Conservation (phyloP, 2,797 vertebrate genomes). For the Eleutherodactylus coqui region DNA sequence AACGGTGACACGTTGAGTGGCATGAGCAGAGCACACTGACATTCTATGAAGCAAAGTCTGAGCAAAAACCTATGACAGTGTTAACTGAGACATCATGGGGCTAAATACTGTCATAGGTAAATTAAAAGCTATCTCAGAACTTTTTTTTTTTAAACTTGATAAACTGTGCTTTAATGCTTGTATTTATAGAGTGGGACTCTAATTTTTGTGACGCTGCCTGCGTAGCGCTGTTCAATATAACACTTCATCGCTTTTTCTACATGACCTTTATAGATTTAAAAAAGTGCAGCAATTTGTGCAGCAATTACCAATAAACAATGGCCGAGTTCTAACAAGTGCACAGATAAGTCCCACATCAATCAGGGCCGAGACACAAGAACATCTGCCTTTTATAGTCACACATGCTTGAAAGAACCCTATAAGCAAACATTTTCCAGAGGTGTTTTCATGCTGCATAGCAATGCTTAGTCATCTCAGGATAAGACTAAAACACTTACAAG, state of each 20-base stretch:
- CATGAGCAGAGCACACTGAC: too few relatives aligned
- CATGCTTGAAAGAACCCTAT: conserved; percentile 8
- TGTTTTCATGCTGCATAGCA: conserved; percentile 5
- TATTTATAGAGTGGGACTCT: neutral
- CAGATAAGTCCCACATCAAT: conserved; percentile 35
- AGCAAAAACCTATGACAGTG: too few relatives aligned
- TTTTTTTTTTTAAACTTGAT: neutral
- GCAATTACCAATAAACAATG: conserved; percentile 6
- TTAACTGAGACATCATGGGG: too few relatives aligned
- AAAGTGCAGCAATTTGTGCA: neutral
- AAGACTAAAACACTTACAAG: conserved; percentile 1
- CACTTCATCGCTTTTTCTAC: neutral
- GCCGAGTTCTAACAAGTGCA: conserved; percentile 23
- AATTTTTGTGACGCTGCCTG: neutral
- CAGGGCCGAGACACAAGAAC: conserved; percentile 12
- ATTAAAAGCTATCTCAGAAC: too few relatives aligned
- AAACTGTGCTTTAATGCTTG: neutral
- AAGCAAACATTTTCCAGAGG: conserved; percentile 21
- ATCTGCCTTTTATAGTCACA: conserved; percentile 45
- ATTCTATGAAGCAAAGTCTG: too few relatives aligned
- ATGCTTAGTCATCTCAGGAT: neutral
- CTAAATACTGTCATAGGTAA: too few relatives aligned
- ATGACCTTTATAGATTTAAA: conserved; percentile 33
- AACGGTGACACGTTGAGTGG: too few relatives aligned
- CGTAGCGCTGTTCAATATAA: neutral